Percentiles rank a stretch among this genome's conserved stretches.
Evolutionary conservation across 2,888 invertebrate genomes (phyloP).

Genomic region (Ectemnius cavifrons): DNA sequence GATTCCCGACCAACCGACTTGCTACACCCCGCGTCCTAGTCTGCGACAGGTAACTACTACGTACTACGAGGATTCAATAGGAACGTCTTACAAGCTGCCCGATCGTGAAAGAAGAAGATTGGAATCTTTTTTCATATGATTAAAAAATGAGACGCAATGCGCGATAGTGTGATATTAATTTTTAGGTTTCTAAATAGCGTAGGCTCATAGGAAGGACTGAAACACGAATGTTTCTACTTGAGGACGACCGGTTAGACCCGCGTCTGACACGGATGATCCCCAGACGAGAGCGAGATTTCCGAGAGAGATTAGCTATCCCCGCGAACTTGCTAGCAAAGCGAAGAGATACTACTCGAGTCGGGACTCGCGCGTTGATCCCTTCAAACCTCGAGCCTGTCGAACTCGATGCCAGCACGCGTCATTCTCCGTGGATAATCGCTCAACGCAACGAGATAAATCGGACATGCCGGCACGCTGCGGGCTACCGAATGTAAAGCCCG

Average conservation of each 20-base stretch:
- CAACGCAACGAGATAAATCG: slow-evolving; percentile 38
- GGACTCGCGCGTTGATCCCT: slow-evolving; percentile 23
- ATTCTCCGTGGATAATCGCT: slow-evolving; percentile 51
- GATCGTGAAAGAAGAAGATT: neutral
- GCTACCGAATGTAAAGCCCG: slow-evolving; percentile 35
- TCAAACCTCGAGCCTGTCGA: slow-evolving; percentile 49
- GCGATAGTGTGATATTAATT: neutral
- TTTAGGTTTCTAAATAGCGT: no score
- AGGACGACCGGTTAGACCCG: slow-evolving; percentile 20
- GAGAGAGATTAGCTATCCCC: slow-evolving; percentile 49
- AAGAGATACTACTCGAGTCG: slow-evolving; percentile 26
- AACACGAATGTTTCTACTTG: slow-evolving; percentile 34
- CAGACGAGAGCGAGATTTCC: slow-evolving; percentile 49
- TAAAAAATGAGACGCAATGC: neutral
- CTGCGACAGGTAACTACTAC: slow-evolving; percentile 47
- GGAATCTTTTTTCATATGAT: neutral
- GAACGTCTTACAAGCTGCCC: no score
- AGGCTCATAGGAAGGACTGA: neutral
- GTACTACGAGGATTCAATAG: neutral
- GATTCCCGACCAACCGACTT: neutral
- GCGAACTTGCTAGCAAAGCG: slow-evolving; percentile 32
- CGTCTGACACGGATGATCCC: slow-evolving; percentile 54
- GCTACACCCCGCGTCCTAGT: slow-evolving; percentile 30
- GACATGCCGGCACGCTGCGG: slow-evolving; percentile 14
- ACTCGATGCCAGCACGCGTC: slow-evolving; percentile 51